Evolutionary conservation across 2,113 vertebrate species (phyloP).

Genomic region (Istiophorus platypterus): DNA sequence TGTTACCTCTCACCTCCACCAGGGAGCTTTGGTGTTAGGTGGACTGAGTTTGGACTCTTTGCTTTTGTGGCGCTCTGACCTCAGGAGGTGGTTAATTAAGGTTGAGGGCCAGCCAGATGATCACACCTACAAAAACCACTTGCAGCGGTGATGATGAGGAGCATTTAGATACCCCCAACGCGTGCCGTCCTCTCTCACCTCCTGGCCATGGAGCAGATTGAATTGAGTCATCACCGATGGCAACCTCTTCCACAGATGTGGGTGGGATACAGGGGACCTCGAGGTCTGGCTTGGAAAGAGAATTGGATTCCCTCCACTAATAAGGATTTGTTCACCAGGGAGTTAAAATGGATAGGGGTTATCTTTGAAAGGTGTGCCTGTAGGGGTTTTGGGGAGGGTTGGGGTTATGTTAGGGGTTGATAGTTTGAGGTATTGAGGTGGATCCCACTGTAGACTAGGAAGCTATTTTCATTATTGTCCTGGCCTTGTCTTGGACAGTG

Average conservation of each 20-base stretch:
- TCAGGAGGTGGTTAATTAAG: conserved; percentile 68
- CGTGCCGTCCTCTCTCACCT: conserved; percentile 26
- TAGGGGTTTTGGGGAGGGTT: conserved; percentile 31
- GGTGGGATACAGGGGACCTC: conserved; percentile 58
- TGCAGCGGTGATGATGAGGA: conserved; percentile 56
- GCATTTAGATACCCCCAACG: conserved; percentile 35
- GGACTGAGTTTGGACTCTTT: conserved; percentile 35
- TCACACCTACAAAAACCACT: conserved; percentile 38
- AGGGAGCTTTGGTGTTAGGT: conserved; percentile 41
- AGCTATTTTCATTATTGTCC: conserved; percentile 62
- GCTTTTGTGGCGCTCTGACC: conserved; percentile 51
- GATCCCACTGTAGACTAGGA: conserved; percentile 50
- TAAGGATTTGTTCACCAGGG: conserved; percentile 62
- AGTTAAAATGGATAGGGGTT: conserved; percentile 61
- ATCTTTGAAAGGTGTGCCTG: conserved; percentile 58
- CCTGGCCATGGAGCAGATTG: conserved; percentile 48
- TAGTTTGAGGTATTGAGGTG: conserved; percentile 59
- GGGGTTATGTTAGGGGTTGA: conserved; percentile 48
- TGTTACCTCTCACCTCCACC: conserved; percentile 60
- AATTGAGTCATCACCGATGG: conserved; percentile 66
- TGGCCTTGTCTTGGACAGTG: conserved; percentile 45
- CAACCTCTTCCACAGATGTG: conserved; percentile 63
- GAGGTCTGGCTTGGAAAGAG: conserved; percentile 53
- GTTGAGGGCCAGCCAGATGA: conserved; percentile 29
- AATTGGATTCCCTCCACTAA: conserved; percentile 69